Conservation (phyloP, 2,113 vertebrate species). For the Equus przewalskii region DNA sequence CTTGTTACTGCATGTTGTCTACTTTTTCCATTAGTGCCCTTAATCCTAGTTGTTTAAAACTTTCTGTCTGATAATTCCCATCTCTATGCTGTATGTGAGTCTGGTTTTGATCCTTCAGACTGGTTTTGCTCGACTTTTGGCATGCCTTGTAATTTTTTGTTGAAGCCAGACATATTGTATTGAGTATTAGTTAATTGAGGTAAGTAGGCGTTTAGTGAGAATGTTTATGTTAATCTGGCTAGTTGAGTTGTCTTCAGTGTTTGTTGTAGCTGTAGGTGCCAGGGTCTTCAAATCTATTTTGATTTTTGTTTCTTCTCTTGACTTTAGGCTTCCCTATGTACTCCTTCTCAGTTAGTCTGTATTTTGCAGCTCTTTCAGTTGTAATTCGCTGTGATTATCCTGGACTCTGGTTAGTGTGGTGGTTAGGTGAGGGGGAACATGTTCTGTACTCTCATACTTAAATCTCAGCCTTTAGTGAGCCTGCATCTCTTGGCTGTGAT, state of each 20-base stretch:
- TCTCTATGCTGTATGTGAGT: background rate
- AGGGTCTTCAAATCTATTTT: background rate
- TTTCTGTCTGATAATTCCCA: background rate
- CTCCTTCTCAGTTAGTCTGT: background rate
- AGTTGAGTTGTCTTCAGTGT: background rate
- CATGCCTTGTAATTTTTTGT: background rate
- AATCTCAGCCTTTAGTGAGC: background rate
- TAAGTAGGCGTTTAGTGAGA: background rate
- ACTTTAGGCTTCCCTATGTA: background rate
- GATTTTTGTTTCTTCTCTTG: background rate
- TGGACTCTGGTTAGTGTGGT: background rate
- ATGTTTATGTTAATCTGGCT: background rate
- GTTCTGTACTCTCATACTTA: background rate
- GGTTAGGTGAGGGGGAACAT: background rate
- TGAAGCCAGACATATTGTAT: background rate
- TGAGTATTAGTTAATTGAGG: background rate
- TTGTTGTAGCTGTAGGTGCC: background rate
- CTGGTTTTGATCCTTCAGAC: background rate
- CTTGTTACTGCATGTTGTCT: background rate
- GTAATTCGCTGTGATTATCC: background rate
- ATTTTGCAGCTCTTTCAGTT: background rate
- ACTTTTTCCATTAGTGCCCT: background rate
- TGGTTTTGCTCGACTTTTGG: constrained; percentile 5
- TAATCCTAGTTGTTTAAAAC: background rate
- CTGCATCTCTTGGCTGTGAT: background rate